Evolutionary conservation across 2,113 vertebrate species (phyloP).

Genomic region (Sardina pilchardus): DNA sequence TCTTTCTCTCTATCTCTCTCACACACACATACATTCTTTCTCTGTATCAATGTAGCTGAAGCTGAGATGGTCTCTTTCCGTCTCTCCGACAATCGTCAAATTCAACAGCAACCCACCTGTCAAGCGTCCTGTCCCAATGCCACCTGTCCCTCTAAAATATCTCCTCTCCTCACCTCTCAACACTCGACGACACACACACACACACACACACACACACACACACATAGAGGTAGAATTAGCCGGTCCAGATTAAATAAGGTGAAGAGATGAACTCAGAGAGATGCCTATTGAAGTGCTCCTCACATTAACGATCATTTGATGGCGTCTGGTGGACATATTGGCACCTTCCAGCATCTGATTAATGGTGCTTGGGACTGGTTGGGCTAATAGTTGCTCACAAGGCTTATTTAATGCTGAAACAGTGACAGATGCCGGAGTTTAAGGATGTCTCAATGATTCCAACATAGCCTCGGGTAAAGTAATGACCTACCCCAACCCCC

Average conservation of each 20-base stretch:
- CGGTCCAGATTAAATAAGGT: neutral
- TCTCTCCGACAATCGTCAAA: neutral
- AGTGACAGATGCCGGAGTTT: conserved; percentile 62
- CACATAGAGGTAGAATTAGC: neutral
- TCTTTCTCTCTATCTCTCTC: too few relatives aligned
- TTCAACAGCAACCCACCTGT: neutral
- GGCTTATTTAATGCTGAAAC: conserved; percentile 70
- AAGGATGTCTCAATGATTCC: conserved; percentile 57
- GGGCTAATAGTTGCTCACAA: conserved; percentile 75
- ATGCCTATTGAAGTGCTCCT: conserved; percentile 61
- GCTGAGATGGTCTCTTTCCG: neutral
- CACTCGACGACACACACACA: neutral
- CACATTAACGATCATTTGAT: conserved; percentile 72
- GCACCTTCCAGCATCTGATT: conserved; percentile 76
- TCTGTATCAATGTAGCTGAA: neutral
- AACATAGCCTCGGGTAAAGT: conserved; percentile 25
- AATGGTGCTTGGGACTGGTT: conserved; percentile 75
- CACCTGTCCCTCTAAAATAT: too few relatives aligned
- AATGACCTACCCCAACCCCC: neutral
- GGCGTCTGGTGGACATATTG: conserved; percentile 70
- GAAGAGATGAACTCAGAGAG: neutral
- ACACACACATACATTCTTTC: neutral
- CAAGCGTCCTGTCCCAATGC: neutral
- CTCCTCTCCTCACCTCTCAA: neutral
- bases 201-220: neutral